Conservation (phyloP, 1,140 invertebrate genomes). For the Lutraria rhynchaena region DNA sequence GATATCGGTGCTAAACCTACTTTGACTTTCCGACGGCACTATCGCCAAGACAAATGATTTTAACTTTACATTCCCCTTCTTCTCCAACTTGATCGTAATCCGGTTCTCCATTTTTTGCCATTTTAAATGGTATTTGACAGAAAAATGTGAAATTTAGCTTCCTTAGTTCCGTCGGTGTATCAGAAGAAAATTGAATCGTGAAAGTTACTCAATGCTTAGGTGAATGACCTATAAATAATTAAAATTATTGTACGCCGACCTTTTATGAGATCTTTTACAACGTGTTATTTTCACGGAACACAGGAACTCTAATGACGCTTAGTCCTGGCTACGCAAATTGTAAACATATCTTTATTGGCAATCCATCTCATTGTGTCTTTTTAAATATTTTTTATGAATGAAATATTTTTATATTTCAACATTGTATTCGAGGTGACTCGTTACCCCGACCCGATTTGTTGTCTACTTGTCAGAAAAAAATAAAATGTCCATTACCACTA, state of each 20-base stretch:
- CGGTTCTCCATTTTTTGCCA: constrained; percentile 75
- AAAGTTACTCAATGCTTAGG: too few relatives aligned
- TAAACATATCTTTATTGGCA: neutral
- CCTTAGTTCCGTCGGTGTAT: constrained; percentile 56
- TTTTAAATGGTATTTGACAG: constrained; percentile 59
- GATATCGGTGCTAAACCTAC: constrained; percentile 75
- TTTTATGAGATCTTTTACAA: constrained; percentile 21
- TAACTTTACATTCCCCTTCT: constrained; percentile 83
- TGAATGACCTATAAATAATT: too few relatives aligned
- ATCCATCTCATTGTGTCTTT: neutral
- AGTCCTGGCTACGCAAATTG: constrained; percentile 23
- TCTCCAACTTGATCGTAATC: constrained; percentile 81
- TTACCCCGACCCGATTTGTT: neutral
- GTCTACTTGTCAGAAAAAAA: neutral
- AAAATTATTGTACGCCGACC: too few relatives aligned
- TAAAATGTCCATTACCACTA: neutral
- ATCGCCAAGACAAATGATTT: constrained; percentile 85
- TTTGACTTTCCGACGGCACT: constrained; percentile 86
- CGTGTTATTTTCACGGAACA: neutral
- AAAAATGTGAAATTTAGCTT: constrained; percentile 60
- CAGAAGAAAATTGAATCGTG: neutral
- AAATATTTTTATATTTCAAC: neutral
- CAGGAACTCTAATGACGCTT: constrained; percentile 51
- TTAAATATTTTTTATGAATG: neutral
- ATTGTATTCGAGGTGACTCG: neutral